Percentiles rank a stretch among this genome's conserved stretches.
phyloP scores from a whole-genome alignment of 2,113 vertebrate species.

The Alectura lathami region DNA sequence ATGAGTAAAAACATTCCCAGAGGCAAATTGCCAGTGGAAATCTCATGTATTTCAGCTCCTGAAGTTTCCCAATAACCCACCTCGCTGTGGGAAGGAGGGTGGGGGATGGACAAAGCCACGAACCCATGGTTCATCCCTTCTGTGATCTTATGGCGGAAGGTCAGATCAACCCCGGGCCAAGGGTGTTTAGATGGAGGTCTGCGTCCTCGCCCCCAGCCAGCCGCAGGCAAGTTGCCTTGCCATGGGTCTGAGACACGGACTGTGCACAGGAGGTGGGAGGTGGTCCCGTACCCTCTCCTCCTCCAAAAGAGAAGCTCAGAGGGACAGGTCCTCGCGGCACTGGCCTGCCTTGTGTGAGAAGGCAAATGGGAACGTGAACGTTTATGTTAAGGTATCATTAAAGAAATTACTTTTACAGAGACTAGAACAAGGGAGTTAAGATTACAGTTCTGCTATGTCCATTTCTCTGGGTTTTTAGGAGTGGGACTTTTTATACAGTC shows the following conservation, averaged over 20 bases:
- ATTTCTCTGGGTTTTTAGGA: background rate
- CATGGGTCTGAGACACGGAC: background rate
- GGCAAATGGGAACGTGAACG: background rate
- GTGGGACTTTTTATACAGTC: background rate
- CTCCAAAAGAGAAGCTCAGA: background rate
- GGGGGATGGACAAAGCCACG: background rate
- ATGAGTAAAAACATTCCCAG: conserved; percentile 38
- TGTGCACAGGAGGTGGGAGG: background rate
- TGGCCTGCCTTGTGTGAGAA: background rate
- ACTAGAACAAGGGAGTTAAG: background rate
- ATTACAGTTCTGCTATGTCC: background rate
- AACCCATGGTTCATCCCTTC: background rate
- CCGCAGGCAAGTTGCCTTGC: background rate
- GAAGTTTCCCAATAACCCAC: background rate
- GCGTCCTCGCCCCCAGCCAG: background rate
- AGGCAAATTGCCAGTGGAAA: conserved; percentile 4
- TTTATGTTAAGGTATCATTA: background rate
- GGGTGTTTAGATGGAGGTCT: background rate
- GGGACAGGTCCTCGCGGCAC: background rate
- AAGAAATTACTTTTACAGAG: background rate
- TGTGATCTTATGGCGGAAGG: background rate
- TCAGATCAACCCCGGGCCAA: background rate
- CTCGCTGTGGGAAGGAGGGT: background rate
- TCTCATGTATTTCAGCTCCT: conserved; percentile 16
- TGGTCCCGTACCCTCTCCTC: background rate